Percentiles rank a stretch among this genome's conserved stretches.
phyloP scores from a whole-genome alignment of 2,888 invertebrate species.

The Diarsia mendica region DNA sequence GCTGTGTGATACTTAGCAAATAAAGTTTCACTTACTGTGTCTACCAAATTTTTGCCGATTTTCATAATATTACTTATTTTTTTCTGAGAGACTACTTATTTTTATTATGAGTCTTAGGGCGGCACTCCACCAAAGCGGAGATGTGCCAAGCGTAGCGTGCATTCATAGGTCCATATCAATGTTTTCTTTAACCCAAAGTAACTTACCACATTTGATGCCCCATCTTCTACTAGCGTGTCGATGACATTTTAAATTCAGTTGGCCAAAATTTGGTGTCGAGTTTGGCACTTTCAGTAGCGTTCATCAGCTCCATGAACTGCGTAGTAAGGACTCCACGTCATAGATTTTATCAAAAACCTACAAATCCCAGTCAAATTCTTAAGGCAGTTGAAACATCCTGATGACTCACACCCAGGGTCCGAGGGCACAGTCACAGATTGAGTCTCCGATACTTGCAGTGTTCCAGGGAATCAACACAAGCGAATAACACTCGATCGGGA shows the following conservation, averaged over 20 bases:
- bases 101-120: no score
- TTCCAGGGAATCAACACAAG: slow-evolving; percentile 80
- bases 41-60: no score
- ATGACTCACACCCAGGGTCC: slow-evolving; percentile 60
- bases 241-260: no score
- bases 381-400: slow-evolving; percentile 27
- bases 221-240: no score
- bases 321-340: background rate
- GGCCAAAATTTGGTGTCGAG: no score
- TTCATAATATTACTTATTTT: no score
- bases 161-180: background rate
- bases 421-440: slow-evolving; percentile 69
- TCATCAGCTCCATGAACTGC: background rate
- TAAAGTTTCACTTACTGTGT: background rate
- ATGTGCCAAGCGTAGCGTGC: no score
- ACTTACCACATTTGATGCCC: no score
- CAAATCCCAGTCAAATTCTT: slow-evolving; percentile 3
- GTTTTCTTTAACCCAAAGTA: background rate
- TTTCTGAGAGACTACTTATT: no score
- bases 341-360: background rate
- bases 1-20: background rate
- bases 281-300: no score
- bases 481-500: slow-evolving; percentile 85
- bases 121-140: no score
- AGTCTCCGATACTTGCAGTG: slow-evolving; percentile 69